These are phyloP conservation scores for Enteromius radiatus DNA, from an alignment of 2,797 vertebrate genomes.

Conservation along the genomic window DNA sequence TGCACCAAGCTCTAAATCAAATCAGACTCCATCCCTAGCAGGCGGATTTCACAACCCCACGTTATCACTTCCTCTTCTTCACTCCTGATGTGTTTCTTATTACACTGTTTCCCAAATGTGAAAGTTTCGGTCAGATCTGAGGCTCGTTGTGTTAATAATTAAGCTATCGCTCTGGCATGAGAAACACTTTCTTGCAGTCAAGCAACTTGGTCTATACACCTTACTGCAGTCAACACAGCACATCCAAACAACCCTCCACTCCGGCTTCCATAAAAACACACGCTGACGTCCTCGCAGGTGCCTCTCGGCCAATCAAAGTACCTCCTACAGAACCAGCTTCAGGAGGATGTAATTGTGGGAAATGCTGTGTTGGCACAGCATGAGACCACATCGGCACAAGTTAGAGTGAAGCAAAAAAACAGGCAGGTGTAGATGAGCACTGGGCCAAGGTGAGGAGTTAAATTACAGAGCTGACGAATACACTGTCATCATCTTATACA, in stretches of 20 bases:
- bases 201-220: constrained; percentile 33
- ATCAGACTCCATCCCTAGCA: constrained; percentile 17
- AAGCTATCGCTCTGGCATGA: not conserved
- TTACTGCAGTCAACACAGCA: constrained; percentile 37
- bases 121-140: constrained; percentile 16
- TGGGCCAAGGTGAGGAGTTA: constrained; percentile 40
- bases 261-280: not conserved
- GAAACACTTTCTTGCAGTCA: not conserved
- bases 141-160: constrained; percentile 24
- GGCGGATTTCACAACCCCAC: constrained; percentile 14
- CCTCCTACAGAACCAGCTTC: not conserved
- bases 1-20: constrained; percentile 24
- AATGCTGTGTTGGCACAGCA: constrained; percentile 41
- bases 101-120: constrained; percentile 22
- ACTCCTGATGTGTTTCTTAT: not conserved
- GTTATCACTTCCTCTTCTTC: not conserved
- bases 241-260: constrained; percentile 22
- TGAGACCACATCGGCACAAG: constrained; percentile 45
- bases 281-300: constrained; percentile 22
- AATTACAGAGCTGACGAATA: constrained; percentile 28
- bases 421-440: constrained; percentile 35
- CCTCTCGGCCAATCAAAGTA: constrained; percentile 23
- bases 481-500: constrained; percentile 5
- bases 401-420: constrained; percentile 51
- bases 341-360: constrained; percentile 53